phyloP scores from a whole-genome alignment of 2,888 invertebrate species.

The Drosophila meridiana region DNA sequence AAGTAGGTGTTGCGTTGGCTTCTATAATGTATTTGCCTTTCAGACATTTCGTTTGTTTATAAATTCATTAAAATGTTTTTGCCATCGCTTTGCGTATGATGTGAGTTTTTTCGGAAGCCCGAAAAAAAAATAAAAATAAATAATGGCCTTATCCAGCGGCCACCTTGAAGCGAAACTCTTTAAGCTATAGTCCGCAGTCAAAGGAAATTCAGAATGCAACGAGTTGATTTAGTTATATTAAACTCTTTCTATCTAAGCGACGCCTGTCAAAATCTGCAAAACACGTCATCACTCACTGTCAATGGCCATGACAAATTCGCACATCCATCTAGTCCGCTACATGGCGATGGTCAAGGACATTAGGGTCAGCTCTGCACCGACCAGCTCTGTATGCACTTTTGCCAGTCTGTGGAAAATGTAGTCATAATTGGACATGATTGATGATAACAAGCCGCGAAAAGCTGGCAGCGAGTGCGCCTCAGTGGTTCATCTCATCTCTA shows the following conservation, averaged over 20 bases:
- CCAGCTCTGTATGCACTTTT: slow-evolving; percentile 42
- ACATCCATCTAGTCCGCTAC: slow-evolving; percentile 12
- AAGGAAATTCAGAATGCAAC: background rate
- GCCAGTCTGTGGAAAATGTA: slow-evolving; percentile 23
- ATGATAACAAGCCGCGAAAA: slow-evolving; percentile 50
- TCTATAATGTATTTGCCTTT: slow-evolving; percentile 64
- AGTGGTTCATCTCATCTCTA: background rate
- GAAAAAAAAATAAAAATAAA: slow-evolving; percentile 14
- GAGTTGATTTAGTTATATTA: background rate
- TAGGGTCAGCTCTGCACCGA: slow-evolving; percentile 36
- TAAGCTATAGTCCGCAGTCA: background rate
- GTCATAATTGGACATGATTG: slow-evolving; percentile 50
- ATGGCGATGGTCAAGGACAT: slow-evolving; percentile 50
- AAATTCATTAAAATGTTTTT: slow-evolving; percentile 56
- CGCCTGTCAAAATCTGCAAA: slow-evolving; percentile 17
- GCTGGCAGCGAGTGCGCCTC: slow-evolving; percentile 18
- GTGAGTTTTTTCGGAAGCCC: slow-evolving; percentile 15
- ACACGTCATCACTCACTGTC: slow-evolving; percentile 47
- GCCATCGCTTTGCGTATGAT: slow-evolving; percentile 25
- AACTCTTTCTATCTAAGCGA: background rate
- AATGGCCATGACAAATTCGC: slow-evolving; percentile 37
- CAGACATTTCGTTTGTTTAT: slow-evolving; percentile 68
- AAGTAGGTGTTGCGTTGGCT: slow-evolving; percentile 63
- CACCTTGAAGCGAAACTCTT: background rate
- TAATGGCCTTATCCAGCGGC: background rate